phyloP scores from a whole-genome alignment of 2,888 invertebrate species.

The Andrena dorsata region DNA sequence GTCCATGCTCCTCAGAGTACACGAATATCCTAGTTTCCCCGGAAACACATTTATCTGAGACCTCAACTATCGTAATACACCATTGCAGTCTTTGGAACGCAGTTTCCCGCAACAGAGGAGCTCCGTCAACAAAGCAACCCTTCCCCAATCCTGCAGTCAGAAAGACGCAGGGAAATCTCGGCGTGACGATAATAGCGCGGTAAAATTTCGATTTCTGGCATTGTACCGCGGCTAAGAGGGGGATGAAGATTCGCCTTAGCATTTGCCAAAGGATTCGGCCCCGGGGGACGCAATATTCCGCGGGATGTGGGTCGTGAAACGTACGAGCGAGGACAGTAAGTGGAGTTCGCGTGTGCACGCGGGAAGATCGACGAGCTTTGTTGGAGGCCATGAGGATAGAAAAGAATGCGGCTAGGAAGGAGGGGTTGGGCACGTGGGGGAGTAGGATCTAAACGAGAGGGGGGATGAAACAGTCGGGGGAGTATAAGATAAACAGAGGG shows the following conservation, averaged over 20 bases:
- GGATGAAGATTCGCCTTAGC: constrained; percentile 59
- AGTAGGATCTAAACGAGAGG: neutral
- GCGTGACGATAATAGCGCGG: constrained; percentile 45
- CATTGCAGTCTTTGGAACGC: neutral
- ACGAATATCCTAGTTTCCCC: no score
- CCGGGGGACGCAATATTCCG: constrained; percentile 41
- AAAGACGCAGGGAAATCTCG: constrained; percentile 32
- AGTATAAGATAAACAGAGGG: constrained; percentile 54
- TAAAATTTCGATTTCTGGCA: constrained; percentile 50
- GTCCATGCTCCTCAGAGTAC: no score
- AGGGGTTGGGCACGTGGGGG: neutral
- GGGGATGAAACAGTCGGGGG: constrained; percentile 5
- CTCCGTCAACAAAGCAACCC: neutral
- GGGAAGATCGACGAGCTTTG: constrained; percentile 48
- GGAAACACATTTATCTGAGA: neutral
- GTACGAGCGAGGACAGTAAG: constrained; percentile 55
- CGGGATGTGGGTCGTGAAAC: constrained; percentile 61
- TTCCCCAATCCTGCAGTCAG: neutral
- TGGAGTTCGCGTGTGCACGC: constrained; percentile 36
- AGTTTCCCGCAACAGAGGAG: neutral
- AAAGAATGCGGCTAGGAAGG: constrained; percentile 5
- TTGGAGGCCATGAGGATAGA: constrained; percentile 11
- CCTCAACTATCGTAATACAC: neutral
- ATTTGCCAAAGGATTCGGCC: constrained; percentile 65
- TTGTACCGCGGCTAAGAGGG: constrained; percentile 23